These are phyloP conservation scores for Ameiurus melas DNA, from an alignment of 2,113 vertebrate species.

Conservation along the genomic window DNA sequence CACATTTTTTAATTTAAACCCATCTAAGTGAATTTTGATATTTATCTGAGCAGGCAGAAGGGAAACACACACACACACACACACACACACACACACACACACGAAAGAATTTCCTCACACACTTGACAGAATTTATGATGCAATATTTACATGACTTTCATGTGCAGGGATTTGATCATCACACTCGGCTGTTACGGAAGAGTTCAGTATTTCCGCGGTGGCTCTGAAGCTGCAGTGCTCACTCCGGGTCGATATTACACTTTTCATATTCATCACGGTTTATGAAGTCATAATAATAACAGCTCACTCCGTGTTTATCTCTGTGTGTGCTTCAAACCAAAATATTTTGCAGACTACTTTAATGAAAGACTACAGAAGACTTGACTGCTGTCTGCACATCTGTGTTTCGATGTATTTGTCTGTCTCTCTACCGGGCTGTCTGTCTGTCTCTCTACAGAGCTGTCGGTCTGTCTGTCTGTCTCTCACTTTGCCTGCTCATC, in stretches of 20 bases:
- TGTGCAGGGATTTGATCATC: slow-evolving; percentile 48
- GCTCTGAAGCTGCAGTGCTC: not conserved
- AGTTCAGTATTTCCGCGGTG: slow-evolving; percentile 4
- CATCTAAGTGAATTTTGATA: not conserved
- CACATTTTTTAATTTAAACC: not conserved
- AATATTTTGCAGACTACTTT: not conserved
- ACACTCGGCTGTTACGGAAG: slow-evolving; percentile 45
- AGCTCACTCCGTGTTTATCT: not conserved
- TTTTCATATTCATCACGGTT: not conserved
- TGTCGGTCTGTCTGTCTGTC: too few species aligned
- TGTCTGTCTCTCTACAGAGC: not conserved
- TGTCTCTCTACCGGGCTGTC: not conserved
- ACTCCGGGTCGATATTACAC: not conserved
- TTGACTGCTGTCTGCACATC: not conserved
- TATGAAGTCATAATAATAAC: too few species aligned
- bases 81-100: not conserved
- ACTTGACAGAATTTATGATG: slow-evolving; percentile 34
- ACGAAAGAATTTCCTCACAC: slow-evolving; percentile 37
- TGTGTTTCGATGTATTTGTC: not conserved
- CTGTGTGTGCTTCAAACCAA: not conserved
- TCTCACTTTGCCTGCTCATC: not conserved
- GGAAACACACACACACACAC: not conserved
- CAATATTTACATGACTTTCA: slow-evolving; percentile 50
- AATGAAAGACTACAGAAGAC: not conserved
- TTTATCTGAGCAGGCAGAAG: not conserved